These are phyloP conservation scores for Catostomus latipinnis DNA, from an alignment of 2,797 vertebrate species.

Conservation along the genomic window DNA sequence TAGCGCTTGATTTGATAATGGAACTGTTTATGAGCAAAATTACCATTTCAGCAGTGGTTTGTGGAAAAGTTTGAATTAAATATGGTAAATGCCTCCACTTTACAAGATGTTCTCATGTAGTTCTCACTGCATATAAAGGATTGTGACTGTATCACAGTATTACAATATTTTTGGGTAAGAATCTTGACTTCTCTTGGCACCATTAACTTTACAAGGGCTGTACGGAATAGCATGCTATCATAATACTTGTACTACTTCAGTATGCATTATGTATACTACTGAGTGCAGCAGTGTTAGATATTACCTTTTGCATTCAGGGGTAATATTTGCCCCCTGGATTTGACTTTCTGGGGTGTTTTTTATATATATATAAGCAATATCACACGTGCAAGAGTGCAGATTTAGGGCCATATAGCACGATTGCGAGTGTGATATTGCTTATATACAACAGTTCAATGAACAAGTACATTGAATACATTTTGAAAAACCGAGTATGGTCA, in stretches of 20 bases:
- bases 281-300: no score
- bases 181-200: background rate
- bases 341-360: no score
- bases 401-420: no score
- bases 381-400: no score
- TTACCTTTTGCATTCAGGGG: no score
- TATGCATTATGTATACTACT: no score
- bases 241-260: background rate
- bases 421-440: no score
- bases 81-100: background rate
- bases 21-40: background rate
- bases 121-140: background rate
- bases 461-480: no score
- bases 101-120: background rate
- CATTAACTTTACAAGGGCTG: background rate
- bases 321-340: no score
- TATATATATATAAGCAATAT: no score
- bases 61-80: slow-evolving; percentile 3
- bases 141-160: background rate
- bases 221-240: background rate
- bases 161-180: background rate
- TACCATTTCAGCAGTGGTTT: background rate
- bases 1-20: slow-evolving; percentile 1
- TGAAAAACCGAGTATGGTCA: no score
- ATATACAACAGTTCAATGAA: no score